These are phyloP conservation scores for Liodrosophila aerea DNA, from an alignment of 2,888 invertebrate genomes.

Conservation along the genomic window DNA sequence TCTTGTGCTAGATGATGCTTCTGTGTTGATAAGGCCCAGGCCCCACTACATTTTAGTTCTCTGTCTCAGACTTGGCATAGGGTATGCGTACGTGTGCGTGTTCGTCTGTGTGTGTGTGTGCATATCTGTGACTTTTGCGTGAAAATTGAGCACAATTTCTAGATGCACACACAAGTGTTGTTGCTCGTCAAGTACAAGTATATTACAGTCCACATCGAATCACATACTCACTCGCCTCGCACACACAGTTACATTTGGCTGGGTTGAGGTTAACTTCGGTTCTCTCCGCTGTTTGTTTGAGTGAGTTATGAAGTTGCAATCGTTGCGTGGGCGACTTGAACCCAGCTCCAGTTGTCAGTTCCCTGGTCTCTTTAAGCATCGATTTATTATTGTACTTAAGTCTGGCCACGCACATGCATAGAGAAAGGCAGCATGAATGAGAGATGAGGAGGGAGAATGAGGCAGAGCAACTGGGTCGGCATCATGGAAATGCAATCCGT, in stretches of 20 bases:
- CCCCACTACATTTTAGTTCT: conserved; percentile 29
- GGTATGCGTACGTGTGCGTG: conserved; percentile 1
- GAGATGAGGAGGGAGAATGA: too few relatives aligned
- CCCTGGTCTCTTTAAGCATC: conserved; percentile 38
- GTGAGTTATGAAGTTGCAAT: conserved; percentile 73
- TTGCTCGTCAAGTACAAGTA: conserved; percentile 24
- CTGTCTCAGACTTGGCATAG: too few relatives aligned
- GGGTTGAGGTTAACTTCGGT: conserved; percentile 22
- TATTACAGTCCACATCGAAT: conserved; percentile 31
- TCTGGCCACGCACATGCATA: too few relatives aligned
- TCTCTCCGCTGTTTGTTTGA: conserved; percentile 46
- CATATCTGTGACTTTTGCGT: conserved; percentile 57
- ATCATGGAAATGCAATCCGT: conserved; percentile 51
- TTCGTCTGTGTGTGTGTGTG: conserved; percentile 14
- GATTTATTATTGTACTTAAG: conserved; percentile 65
- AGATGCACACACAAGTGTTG: conserved; percentile 51
- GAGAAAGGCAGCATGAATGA: conserved; percentile 6
- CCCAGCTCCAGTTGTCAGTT: conserved; percentile 8
- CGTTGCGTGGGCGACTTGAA: conserved; percentile 54
- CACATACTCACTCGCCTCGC: conserved; percentile 17
- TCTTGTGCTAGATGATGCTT: conserved; percentile 77
- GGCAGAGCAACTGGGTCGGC: too few relatives aligned
- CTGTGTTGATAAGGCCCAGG: conserved; percentile 75
- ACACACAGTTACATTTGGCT: neutral
- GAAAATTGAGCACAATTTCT: conserved; percentile 77